Conservation (phyloP, 2,888 invertebrate species). For the Erannis defoliaria region DNA sequence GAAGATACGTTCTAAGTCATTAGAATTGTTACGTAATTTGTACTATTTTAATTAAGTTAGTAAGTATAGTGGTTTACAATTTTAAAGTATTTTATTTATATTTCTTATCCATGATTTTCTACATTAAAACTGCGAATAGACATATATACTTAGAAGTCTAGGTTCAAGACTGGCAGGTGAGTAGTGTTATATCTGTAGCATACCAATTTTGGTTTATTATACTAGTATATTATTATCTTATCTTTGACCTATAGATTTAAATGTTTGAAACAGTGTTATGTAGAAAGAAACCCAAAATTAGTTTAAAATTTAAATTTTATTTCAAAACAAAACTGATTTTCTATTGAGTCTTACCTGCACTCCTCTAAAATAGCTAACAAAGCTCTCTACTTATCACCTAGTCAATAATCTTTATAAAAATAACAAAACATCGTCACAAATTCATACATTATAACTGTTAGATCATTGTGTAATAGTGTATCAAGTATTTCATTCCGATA, state of each 20-base stretch:
- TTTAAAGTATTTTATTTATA: neutral
- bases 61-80: neutral
- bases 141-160: no score
- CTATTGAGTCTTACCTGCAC: slow-evolving; percentile 40
- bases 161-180: neutral
- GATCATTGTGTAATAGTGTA: slow-evolving; percentile 14
- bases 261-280: neutral
- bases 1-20: slow-evolving; percentile 89
- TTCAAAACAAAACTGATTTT: slow-evolving; percentile 54
- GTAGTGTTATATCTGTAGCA: neutral
- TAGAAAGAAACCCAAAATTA: slow-evolving; percentile 8
- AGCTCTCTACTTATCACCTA: slow-evolving; percentile 62
- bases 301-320: slow-evolving; percentile 51
- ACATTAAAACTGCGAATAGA: no score
- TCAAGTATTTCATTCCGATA: slow-evolving; percentile 15
- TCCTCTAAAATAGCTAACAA: slow-evolving; percentile 50
- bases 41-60: neutral
- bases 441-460: slow-evolving; percentile 24
- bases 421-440: slow-evolving; percentile 49
- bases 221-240: no score
- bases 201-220: neutral
- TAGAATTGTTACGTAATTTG: slow-evolving; percentile 60
- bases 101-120: neutral
- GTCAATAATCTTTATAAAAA: slow-evolving; percentile 54
- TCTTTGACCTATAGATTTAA: no score